phyloP scores from a whole-genome alignment of 2,113 vertebrate species.

The Lagopus leucura region DNA sequence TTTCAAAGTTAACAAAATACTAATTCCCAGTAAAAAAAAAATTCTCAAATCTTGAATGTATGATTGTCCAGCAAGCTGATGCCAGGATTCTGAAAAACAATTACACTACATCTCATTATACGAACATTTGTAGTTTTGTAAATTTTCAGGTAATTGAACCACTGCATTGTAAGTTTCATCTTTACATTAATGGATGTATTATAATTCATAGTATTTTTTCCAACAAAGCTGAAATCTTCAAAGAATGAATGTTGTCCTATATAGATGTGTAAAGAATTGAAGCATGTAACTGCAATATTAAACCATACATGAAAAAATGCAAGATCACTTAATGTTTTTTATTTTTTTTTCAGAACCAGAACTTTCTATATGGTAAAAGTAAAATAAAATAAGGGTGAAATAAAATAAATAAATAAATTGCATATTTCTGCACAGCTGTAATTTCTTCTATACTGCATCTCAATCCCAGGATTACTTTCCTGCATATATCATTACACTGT shows the following conservation, averaged over 20 bases:
- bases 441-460: not conserved
- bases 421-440: not conserved
- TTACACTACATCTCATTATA: not conserved
- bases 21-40: not conserved
- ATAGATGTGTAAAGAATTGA: not conserved
- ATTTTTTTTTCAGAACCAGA: not conserved
- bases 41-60: not conserved
- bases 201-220: not conserved
- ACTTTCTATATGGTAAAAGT: not conserved
- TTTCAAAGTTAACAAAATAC: not conserved
- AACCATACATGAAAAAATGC: not conserved
- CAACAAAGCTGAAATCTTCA: not conserved
- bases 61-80: not conserved
- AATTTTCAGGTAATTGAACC: not conserved
- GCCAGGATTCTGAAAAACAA: not conserved
- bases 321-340: rapidly evolving
- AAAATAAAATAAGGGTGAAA: not conserved
- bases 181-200: not conserved
- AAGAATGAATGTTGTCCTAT: not conserved
- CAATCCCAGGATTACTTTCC: not conserved
- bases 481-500: not conserved
- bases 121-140: not conserved
- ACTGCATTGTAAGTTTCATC: not conserved
- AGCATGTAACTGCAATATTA: not conserved
- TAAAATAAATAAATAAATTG: not conserved